These are phyloP conservation scores for Chrysotoxum bicinctum DNA, from an alignment of 2,888 invertebrate genomes.

Conservation along the genomic window DNA sequence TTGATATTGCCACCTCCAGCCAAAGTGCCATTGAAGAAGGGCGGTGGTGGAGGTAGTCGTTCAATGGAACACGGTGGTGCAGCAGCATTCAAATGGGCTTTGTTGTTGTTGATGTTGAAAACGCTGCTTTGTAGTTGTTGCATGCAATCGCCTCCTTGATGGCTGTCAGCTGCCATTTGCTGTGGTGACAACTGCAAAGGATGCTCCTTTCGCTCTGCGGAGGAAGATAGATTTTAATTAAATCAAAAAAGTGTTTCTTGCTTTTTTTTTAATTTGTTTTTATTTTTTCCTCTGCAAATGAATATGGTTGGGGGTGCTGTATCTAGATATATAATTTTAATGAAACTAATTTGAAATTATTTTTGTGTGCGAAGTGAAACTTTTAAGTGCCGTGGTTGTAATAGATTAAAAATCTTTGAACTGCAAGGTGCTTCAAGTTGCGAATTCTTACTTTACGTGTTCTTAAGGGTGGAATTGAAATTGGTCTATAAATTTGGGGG, in stretches of 20 bases:
- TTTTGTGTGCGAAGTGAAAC: neutral
- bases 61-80: conserved; percentile 77
- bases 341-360: conserved; percentile 21
- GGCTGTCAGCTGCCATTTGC: conserved; percentile 76
- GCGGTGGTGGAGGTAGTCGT: conserved; percentile 74
- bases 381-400: conserved; percentile 12
- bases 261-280: neutral
- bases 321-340: conserved; percentile 7
- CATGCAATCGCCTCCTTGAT: conserved; percentile 50
- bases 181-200: conserved; percentile 76
- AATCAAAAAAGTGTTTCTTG: conserved; percentile 18
- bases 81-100: conserved; percentile 74
- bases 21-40: conserved; percentile 37
- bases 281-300: neutral
- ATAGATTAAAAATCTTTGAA: neutral
- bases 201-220: conserved; percentile 78
- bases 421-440: conserved; percentile 13
- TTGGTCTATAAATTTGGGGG: neutral
- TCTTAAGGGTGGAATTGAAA: neutral
- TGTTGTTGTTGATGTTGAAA: conserved; percentile 47
- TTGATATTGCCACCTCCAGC: conserved; percentile 12
- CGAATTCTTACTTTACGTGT: neutral
- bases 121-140: conserved; percentile 61
- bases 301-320: neutral
- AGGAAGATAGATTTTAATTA: conserved; percentile 35